These are phyloP conservation scores for Leucozona laternaria DNA, from an alignment of 2,888 invertebrate species.

Conservation along the genomic window DNA sequence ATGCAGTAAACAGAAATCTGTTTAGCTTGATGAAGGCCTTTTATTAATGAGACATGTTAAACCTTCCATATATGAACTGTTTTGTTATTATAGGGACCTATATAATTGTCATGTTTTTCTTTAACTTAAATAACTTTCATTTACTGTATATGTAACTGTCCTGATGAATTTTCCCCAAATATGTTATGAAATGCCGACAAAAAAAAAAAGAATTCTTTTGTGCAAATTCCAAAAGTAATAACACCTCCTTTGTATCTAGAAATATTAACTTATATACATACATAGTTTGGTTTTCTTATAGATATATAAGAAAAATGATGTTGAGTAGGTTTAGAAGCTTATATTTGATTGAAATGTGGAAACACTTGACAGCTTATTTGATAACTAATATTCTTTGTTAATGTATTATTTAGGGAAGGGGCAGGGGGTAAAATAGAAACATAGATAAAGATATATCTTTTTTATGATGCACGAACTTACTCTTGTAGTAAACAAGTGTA, in stretches of 20 bases:
- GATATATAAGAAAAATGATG: neutral
- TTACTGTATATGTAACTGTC: neutral
- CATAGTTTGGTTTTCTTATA: neutral
- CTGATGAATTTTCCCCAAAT: neutral
- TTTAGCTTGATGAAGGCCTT: neutral
- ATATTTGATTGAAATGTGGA: neutral
- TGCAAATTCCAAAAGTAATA: constrained; percentile 31
- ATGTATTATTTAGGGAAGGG: neutral
- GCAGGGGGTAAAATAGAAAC: too few species aligned
- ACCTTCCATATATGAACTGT: neutral
- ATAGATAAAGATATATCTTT: too few species aligned
- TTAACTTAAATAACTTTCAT: too few species aligned
- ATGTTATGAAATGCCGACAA: neutral
- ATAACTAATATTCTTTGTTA: neutral
- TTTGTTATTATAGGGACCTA: neutral
- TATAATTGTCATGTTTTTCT: neutral
- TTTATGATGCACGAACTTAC: too few species aligned
- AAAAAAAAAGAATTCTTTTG: constrained; percentile 18
- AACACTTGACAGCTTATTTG: neutral
- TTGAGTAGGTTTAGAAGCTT: neutral
- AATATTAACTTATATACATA: too few species aligned
- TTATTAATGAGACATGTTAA: constrained; percentile 12
- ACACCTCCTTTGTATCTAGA: constrained; percentile 21
- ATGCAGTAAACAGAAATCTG: neutral
- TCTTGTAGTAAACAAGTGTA: too few species aligned